Evolutionary conservation across 92 coral and sea anemone genomes (phyloP), one percentile per base, ranked within the genome.

Genomic region (Plumapathes pennacea): DNA sequence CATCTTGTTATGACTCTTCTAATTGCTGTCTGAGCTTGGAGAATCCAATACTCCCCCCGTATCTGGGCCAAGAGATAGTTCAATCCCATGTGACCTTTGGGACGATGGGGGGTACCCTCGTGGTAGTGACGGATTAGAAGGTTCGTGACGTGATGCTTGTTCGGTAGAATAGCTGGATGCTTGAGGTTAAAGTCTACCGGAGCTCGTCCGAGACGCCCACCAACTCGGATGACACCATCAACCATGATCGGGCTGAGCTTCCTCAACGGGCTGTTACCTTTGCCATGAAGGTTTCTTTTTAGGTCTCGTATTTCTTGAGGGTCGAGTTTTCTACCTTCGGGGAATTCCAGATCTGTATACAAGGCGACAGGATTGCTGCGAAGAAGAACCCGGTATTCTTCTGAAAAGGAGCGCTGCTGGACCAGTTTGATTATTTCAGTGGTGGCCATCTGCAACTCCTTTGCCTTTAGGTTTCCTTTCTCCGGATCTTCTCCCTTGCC

Each of bases 91-190:
- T 76, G 89, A 11, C 88, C 82, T 10, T 73, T 72, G 21, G 5
- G 32, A n/a, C n/a, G n/a, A n/a, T n/a, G n/a, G n/a, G n/a, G n/a
- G n/a, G n/a, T n/a, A 33, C 25, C 13, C 13, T 23, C 36, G 31
- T 72, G 81, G 50, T 32, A 69, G 39, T 69, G 60, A 12, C 36
- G 28, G 1, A 81, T 67, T 17, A 73, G 51, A 27, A 73, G 19
- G 10, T 65, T 22, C 2, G 82, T 60, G 12, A 74, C 76, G 22
- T 50, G 67, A n/a, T 81, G 82, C 32, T 58, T 51, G 36, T 52
- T 5, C 0, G 86, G 86, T 20, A 80, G 39, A 22, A 80, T 80
- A 45, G 69, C 69, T 11, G 85, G 74, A 50, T 78, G 68, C 39
- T 52, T 67, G 2, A 37, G 44, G 13, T 46, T 5, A 5, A 39